Percentiles rank a stretch among this genome's conserved stretches.
phyloP scores from a whole-genome alignment of 2,113 vertebrate species.

The Corythornis madagascariensis region DNA sequence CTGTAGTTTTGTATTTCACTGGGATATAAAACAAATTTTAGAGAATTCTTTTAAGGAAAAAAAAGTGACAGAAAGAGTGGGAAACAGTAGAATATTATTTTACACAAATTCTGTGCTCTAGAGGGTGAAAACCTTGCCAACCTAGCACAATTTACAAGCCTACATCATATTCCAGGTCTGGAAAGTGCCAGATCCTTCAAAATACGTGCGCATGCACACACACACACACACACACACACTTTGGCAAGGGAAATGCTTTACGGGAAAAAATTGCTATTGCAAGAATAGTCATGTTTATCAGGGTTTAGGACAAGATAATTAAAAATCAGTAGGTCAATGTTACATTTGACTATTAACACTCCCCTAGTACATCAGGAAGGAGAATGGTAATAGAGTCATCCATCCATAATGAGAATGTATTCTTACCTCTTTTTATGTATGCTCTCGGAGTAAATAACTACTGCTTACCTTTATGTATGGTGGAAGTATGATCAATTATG shows the following conservation, averaged over 20 bases:
- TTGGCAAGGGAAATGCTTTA: conserved; percentile 75
- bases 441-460: background rate
- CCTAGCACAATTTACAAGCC: conserved; percentile 76
- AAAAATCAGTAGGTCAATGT: conserved; percentile 41
- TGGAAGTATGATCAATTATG: background rate
- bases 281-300: conserved; percentile 69
- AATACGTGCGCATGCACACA: background rate
- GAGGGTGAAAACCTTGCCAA: conserved; percentile 66
- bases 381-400: background rate
- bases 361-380: background rate
- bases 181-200: conserved; percentile 65
- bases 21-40: conserved; percentile 20
- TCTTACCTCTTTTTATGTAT: background rate
- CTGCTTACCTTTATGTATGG: background rate
- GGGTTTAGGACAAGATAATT: conserved; percentile 71
- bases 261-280: conserved; percentile 65
- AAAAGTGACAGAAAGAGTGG: conserved; percentile 38
- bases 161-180: conserved; percentile 73
- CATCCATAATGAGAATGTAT: background rate
- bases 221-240: background rate
- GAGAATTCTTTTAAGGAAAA: conserved; percentile 46
- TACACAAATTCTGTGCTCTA: conserved; percentile 64
- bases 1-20: background rate
- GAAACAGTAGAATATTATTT: conserved; percentile 72
- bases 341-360: conserved; percentile 11